Evolutionary conservation across 2,888 invertebrate species (phyloP), one percentile per base, ranked within the genome.

Genomic region (Monochamus alternatus): DNA sequence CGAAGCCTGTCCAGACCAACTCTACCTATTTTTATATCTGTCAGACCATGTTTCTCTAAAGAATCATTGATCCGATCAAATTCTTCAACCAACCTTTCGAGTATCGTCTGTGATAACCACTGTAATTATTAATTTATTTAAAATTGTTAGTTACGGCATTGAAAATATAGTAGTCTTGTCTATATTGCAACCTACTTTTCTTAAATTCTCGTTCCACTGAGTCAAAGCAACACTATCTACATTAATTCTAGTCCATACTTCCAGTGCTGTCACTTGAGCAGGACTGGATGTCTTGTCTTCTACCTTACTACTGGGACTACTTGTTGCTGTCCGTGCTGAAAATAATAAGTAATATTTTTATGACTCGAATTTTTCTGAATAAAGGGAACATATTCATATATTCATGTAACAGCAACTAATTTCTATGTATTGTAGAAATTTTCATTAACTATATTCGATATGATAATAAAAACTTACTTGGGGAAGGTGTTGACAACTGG

Each of bases 101-200:
- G 89, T 80, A 98, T 94, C 3, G 97, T 97, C 83, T 93, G 92
- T 75, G 96, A 95, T 80, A 97, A 91, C 97, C 97, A 97, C 95
- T 95, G 88, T 68, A 81, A 64, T 14, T 64, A n/a, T 64, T 31
- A 12, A 31, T 4, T 14, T 58, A 22, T 12, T n/a, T 55, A 9
- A 31, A 32, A 22, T 22, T 22, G 22, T 22, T 22, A 22, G 22
- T 22, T 22, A 22, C 0, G 22, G 22, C 22, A 22, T 22, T 22
- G 22, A 22, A 22, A 22, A 22, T 22, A 22, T 22, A 22, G 22
- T 22, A 38, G 32, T 62, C 31, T 4, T 31, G 9, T n/a, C 31
- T 10, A 14, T 31, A 7, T 62, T 7, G 7, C 10, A 44, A 84
- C 89, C 86, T 87, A 94, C 94, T 90, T 93, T 93, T 80, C 95